phyloP scores from a whole-genome alignment of 2,113 vertebrate species.

The Marmota flaviventris region DNA sequence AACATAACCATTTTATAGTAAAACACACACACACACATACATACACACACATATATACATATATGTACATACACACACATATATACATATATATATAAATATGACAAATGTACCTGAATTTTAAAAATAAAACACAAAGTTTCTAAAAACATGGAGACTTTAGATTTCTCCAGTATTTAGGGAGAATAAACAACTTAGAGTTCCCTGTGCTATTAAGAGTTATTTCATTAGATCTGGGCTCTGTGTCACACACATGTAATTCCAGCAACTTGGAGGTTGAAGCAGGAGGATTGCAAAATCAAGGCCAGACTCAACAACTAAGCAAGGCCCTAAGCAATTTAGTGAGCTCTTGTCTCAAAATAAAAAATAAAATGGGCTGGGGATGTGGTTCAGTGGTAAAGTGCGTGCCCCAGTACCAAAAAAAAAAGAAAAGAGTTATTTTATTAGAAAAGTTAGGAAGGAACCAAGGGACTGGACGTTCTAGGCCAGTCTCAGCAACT shows the following conservation, averaged over 20 bases:
- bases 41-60: no score
- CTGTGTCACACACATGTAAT: no score
- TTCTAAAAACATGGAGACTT: constrained; percentile 30
- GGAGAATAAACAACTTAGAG: not conserved
- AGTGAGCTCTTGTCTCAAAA: not conserved
- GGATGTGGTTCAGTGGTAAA: not conserved
- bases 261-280: no score
- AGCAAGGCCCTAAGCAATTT: no score
- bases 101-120: constrained; percentile 15
- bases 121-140: not conserved
- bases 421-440: not conserved
- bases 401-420: not conserved
- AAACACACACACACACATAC: not conserved
- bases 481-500: no score
- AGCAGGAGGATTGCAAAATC: no score
- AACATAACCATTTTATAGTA: constrained; percentile 7
- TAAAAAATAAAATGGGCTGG: not conserved
- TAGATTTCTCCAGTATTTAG: not conserved
- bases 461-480: not conserved
- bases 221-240: not conserved
- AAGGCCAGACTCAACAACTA: no score
- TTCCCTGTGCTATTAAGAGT: constrained; percentile 37
- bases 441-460: not conserved
- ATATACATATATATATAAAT: no score
- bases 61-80: no score